A percentile compares a stretch with the other conserved stretches of the same genome.
Evolutionary conservation across 2,113 vertebrate genomes (phyloP).

Genomic region (Dicerorhinus sumatrensis): DNA sequence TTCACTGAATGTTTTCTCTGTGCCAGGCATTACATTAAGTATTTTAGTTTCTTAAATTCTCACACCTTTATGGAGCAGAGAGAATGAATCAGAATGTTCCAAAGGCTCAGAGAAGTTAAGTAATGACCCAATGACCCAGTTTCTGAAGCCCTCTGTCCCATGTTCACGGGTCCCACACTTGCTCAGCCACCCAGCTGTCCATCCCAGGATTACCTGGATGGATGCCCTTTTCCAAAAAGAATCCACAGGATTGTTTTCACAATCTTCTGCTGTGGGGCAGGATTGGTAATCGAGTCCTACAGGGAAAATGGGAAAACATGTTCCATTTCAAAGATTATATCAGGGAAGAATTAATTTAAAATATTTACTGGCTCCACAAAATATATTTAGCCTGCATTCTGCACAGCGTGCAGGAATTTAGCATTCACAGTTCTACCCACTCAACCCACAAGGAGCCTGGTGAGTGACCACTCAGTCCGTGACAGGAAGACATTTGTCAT

Average conservation of each 20-base stretch:
- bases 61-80: not conserved
- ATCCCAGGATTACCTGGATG: slow-evolving; percentile 58
- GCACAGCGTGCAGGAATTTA: not conserved
- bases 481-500: not conserved
- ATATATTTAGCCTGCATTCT: not conserved
- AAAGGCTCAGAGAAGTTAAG: not conserved
- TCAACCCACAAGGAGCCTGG: not conserved
- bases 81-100: not conserved
- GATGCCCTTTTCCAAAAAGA: slow-evolving; percentile 89
- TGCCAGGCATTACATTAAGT: not conserved
- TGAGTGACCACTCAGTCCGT: not conserved
- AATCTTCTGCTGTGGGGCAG: slow-evolving; percentile 85
- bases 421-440: not conserved
- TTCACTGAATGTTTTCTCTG: not conserved
- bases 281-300: slow-evolving; percentile 87
- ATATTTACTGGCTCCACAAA: not conserved
- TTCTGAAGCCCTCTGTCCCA: not conserved
- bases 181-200: fast-evolving
- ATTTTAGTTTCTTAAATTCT: not conserved
- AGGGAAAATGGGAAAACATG: slow-evolving; percentile 19
- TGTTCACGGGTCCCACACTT: fast-evolving
- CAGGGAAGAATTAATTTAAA: not conserved
- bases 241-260: slow-evolving; percentile 87
- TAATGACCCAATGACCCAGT: fast-evolving
- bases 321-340: slow-evolving; percentile 22